Evolutionary conservation across 2,888 invertebrate species (phyloP).

Genomic region (Belgica antarctica): DNA sequence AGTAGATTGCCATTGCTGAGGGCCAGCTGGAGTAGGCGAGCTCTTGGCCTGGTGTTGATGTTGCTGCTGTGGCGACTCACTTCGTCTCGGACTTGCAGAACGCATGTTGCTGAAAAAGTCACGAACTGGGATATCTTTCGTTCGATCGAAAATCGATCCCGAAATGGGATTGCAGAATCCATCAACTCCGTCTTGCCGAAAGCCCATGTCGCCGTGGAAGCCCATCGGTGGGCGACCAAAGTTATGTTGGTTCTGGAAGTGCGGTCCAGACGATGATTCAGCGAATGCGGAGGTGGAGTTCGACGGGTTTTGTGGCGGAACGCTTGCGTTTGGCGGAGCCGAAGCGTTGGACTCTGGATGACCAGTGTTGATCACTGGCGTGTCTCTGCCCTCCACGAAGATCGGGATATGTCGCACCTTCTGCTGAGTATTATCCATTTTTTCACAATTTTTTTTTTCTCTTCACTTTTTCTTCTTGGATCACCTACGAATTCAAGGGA

Average conservation of each 20-base stretch:
- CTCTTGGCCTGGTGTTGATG: conserved; percentile 28
- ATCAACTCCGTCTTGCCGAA: conserved; percentile 44
- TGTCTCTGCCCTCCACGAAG: conserved; percentile 75
- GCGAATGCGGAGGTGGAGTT: conserved; percentile 28
- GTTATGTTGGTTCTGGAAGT: conserved; percentile 40
- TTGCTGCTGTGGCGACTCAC: conserved; percentile 10
- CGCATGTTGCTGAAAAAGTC: conserved; percentile 13
- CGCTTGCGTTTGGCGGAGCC: conserved; percentile 51
- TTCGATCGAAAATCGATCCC: conserved; percentile 46
- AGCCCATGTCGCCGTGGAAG: conserved; percentile 29
- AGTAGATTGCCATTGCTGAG: conserved; percentile 45
- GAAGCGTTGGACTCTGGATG: conserved; percentile 45
- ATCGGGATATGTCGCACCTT: conserved; percentile 78
- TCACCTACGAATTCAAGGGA: conserved; percentile 2
- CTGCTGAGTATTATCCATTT: conserved; percentile 47
- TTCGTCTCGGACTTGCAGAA: conserved; percentile 14
- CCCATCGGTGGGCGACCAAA: conserved; percentile 45
- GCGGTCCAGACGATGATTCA: conserved; percentile 31
- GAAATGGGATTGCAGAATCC: too few relatives aligned
- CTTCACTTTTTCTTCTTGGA: conserved; percentile 14
- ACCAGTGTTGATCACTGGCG: conserved; percentile 64
- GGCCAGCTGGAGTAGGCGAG: conserved; percentile 33
- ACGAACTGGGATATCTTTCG: conserved; percentile 46
- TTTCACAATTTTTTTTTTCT: conserved; percentile 2
- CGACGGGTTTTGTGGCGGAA: conserved; percentile 51